These are phyloP conservation scores for Harpagifer antarcticus DNA, from an alignment of 2,797 vertebrate genomes.

Conservation along the genomic window DNA sequence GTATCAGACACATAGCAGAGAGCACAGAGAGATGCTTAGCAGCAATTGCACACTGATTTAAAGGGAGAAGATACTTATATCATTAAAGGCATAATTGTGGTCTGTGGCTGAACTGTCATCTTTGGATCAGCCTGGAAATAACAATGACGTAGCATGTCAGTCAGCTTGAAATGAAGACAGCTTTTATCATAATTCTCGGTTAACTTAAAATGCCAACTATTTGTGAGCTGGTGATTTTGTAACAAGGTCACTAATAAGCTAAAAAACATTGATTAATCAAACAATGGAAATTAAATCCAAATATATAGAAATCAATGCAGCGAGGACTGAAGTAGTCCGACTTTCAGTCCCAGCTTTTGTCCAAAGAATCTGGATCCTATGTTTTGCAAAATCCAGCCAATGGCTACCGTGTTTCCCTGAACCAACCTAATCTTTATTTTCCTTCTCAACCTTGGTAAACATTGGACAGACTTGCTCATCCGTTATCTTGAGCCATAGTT, in stretches of 20 bases:
- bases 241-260: background rate
- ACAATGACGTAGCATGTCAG: conserved; percentile 17
- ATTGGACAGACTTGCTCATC: background rate
- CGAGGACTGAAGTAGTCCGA: background rate
- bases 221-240: conserved; percentile 1
- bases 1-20: conserved; percentile 39
- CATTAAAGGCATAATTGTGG: conserved; percentile 16
- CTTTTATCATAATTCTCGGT: conserved; percentile 12
- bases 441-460: background rate
- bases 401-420: background rate
- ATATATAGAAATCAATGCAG: background rate
- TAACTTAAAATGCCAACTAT: background rate
- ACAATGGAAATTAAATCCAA: background rate
- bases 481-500: conserved; percentile 7
- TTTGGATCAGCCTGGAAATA: conserved; percentile 18
- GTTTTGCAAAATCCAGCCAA: background rate
- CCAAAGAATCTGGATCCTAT: background rate
- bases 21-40: conserved; percentile 41
- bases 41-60: conserved; percentile 30
- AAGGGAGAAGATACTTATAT: conserved; percentile 11
- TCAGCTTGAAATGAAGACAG: background rate
- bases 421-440: background rate
- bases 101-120: conserved; percentile 20
- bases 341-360: background rate
- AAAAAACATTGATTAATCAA: background rate